Conservation (phyloP, 2,888 invertebrate species). For the Meganola albula region DNA sequence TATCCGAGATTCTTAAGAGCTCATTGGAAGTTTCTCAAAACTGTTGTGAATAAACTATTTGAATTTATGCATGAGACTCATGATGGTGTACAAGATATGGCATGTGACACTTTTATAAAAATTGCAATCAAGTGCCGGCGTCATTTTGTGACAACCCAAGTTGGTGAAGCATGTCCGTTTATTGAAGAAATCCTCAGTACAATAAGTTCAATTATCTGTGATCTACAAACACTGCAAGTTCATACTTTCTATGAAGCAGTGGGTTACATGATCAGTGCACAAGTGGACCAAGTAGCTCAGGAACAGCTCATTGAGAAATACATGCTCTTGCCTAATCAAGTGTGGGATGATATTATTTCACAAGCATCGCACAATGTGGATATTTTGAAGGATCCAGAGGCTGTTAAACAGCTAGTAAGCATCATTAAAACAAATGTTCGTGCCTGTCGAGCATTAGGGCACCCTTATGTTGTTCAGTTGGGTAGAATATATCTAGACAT, state of each 20-base stretch:
- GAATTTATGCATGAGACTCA: conserved; percentile 99
- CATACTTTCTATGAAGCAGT: conserved; percentile 99
- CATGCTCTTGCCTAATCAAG: conserved; percentile 98
- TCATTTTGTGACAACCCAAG: conserved; percentile 97
- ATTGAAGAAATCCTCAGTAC: conserved; percentile 98
- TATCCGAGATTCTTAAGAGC: conserved; percentile 98
- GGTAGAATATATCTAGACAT: conserved; percentile 99
- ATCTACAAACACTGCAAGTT: conserved; percentile 98
- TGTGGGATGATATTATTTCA: conserved; percentile 98
- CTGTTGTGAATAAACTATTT: conserved; percentile 99
- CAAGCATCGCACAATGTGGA: conserved; percentile 98
- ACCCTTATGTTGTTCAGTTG: conserved; percentile 96
- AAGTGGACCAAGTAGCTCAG: conserved; percentile 92
- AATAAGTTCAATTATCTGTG: conserved; percentile 98
- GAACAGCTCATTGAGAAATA: conserved; percentile 97
- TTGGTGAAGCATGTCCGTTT: conserved; percentile 97
- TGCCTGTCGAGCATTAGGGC: conserved; percentile 98
- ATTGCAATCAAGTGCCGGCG: conserved; percentile 98
- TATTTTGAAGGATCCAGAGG: conserved; percentile 95
- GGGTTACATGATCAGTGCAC: conserved; percentile 98
- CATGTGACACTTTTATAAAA: conserved; percentile 99
- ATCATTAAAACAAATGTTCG: conserved; percentile 99
- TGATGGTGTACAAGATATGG: conserved; percentile 99
- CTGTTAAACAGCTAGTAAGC: conserved; percentile 97
- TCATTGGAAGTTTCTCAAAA: conserved; percentile 99